Evolutionary conservation across 2,888 invertebrate species (phyloP), one percentile per base, ranked within the genome.

Genomic region (Psylliodes chrysocephalus): DNA sequence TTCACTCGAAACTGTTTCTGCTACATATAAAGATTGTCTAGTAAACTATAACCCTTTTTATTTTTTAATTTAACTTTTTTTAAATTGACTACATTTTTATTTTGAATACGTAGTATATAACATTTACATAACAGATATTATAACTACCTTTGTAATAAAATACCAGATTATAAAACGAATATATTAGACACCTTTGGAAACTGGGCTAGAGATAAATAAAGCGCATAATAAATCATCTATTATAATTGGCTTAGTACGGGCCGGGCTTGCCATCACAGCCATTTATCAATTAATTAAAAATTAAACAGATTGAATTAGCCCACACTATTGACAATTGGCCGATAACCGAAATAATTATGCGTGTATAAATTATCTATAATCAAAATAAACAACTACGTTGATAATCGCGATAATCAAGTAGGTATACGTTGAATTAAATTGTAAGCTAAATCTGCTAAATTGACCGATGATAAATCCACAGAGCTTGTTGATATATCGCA

Each of bases 261-360:
- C 15, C 5, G 14, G 5, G 10, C 18, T 10, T 7, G 18, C 18
- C 25, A 57, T 53, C 60, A 47, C 54, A 40, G 46, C 63, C 63
- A 59, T 64, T 70, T 66, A 70, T 68, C 64, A 60, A 66, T 69
- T 66, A 67, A 69, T 71, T 67, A 71, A 68, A 68, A 66, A 66
- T 63, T 68, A 68, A 67, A 64, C 64, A 64, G 57, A 71, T 71
- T 62, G 60, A 66, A 69, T 68, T 68, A 66, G 59, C 52, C 51
- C 47, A 40, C 55, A 63, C 63, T 63, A 68, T 64, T 64, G 70
- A 68, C 66, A 66, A 68, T 70, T 66, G 59, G 42, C 49, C 66
- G 66, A 66, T 70, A 66, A 66, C 63, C 47, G 62, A 56, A 66
- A 66, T 69, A 53, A 69, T 67, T 63, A 69, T 62, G 64, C 61